Conservation (phyloP, 2,797 vertebrate species). For the Naso thynnoides region DNA sequence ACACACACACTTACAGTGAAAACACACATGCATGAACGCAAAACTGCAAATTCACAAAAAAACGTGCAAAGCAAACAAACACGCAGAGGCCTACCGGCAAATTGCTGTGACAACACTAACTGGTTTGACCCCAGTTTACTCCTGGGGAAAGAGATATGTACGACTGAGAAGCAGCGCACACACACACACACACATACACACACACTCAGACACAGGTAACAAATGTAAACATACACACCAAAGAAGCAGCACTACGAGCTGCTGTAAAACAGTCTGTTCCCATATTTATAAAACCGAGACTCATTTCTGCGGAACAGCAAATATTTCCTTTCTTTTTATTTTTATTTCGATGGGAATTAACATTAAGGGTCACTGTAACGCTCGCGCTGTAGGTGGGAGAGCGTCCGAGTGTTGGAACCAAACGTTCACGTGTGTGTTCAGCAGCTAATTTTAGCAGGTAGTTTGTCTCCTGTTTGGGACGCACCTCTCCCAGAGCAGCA, state of each 20-base stretch:
- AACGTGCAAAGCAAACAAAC: constrained; percentile 72
- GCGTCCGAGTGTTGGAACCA: not conserved
- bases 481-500: constrained; percentile 33
- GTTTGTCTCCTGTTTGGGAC: constrained; percentile 55
- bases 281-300: not conserved
- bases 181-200: constrained; percentile 33
- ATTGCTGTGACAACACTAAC: constrained; percentile 77
- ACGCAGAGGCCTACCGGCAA: constrained; percentile 62
- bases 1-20: constrained; percentile 43
- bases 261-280: constrained; percentile 4
- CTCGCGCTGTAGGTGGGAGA: not conserved
- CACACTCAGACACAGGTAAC: not conserved
- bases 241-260: constrained; percentile 12
- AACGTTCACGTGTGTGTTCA: constrained; percentile 1
- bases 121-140: constrained; percentile 77
- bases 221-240: constrained; percentile 21
- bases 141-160: constrained; percentile 69
- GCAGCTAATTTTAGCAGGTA: constrained; percentile 58
- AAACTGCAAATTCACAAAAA: constrained; percentile 53
- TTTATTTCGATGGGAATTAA: not conserved
- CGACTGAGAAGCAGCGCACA: constrained; percentile 21
- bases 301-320: not conserved
- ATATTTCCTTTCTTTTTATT: not conserved
- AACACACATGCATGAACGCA: constrained; percentile 26
- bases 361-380: constrained; percentile 1